Evolutionary conservation across 2,888 invertebrate species (phyloP).

Genomic region (Acleris literana): DNA sequence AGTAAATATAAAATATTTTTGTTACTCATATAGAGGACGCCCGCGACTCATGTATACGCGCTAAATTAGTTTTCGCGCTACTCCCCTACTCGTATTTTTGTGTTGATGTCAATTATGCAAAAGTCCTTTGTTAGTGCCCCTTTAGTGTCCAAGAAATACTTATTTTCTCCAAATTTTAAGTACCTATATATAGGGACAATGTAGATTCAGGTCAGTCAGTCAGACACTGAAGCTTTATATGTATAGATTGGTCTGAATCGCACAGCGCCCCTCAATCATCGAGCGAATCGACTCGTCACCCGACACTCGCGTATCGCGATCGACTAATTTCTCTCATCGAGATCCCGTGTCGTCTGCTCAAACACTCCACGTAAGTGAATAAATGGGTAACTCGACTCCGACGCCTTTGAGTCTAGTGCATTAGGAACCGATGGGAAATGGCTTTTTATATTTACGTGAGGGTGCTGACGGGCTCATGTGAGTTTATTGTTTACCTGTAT

Average conservation of each 20-base stretch:
- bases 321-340: constrained; percentile 60
- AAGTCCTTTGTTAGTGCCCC: too few species aligned
- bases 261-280: constrained; percentile 11
- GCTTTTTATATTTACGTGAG: constrained; percentile 1
- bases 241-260: neutral
- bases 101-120: too few species aligned
- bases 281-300: constrained; percentile 18
- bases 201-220: neutral
- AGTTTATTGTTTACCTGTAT: too few species aligned
- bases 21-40: too few species aligned
- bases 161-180: too few species aligned
- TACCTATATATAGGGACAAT: too few species aligned
- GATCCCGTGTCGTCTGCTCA: constrained; percentile 63
- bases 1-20: too few species aligned
- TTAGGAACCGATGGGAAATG: neutral
- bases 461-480: too few species aligned
- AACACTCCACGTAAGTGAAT: constrained; percentile 69
- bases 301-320: constrained; percentile 42
- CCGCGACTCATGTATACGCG: too few species aligned
- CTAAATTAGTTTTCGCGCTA: too few species aligned
- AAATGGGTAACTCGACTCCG: constrained; percentile 70
- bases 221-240: neutral
- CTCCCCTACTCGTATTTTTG: too few species aligned
- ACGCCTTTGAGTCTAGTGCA: constrained; percentile 36
- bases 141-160: too few species aligned